Base-by-base conservation (phyloP, 2,113 vertebrate species). In the Egretta garzetta region DNA sequence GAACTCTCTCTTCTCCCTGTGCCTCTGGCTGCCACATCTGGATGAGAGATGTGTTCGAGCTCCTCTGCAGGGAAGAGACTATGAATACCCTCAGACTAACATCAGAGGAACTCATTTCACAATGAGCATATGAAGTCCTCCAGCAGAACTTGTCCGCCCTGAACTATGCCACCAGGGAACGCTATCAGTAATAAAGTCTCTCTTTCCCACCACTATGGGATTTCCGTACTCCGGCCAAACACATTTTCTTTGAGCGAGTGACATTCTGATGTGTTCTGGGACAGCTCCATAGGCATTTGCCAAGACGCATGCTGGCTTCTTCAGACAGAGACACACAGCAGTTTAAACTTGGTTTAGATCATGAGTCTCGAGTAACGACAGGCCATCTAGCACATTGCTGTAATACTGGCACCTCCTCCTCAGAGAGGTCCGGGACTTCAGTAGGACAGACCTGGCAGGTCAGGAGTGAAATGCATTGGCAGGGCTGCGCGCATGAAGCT, bases 361-460 rank as follows among this genome's bases (percentile, higher is more conserved):
- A 32, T 30, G 27, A 81, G 88, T 79, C 83, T 91, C 4, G 1
- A 89, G 83, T n/a, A 96, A 82, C 0, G 3, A 94, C 73, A 89
- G 47, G 73, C 94, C 94, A 94, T 92, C 95, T 95, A 88, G 88
- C 82, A 67, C 52, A 41, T 83, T 76, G 67, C 82, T 85, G 73
- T 41, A 74, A 72, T 72, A 77, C 39, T 93, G 72, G 60, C 83
- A 85, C 60, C 68, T 81, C 39, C 37, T 26, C 33, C 80, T 87
- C 80, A 72, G 76, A 88, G 59, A 49, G 23, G 73, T 73, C 72
- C 6, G 10, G 72, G 53, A 70, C 71, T 62, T 79, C 58, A n/a
- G 17, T 50, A 81, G 72, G 33, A 60, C 35, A 92, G 83, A 71
- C 39, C 41, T 2, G 15, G 53, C 52, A 91, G 83, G 80, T 87